Conservation (phyloP, 1,140 invertebrate species). For the Papilio aristodemus region DNA sequence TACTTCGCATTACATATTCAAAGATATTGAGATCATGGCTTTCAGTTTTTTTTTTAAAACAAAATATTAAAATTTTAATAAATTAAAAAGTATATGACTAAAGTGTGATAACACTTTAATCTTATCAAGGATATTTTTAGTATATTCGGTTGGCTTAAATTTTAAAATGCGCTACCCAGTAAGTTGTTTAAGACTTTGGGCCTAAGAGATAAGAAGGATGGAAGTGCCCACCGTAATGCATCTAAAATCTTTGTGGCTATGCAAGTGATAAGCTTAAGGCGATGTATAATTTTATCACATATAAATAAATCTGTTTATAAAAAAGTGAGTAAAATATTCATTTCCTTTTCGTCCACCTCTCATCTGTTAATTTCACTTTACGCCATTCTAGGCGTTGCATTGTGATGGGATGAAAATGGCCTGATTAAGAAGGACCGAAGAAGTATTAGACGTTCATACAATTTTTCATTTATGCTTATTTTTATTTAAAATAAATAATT, state of each 20-base stretch:
- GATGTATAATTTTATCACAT: neutral
- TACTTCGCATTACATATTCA: neutral
- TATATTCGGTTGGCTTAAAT: neutral
- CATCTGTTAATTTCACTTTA: too few species aligned
- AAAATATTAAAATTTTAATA: neutral
- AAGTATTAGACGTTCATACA: too few species aligned
- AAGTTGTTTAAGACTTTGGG: neutral
- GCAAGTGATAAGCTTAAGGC: neutral
- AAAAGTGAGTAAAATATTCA: too few species aligned
- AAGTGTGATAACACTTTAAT: neutral
- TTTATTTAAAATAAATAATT: too few species aligned
- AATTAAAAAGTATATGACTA: too few species aligned
- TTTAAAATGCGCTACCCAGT: neutral
- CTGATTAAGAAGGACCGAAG: too few species aligned
- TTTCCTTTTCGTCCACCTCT: too few species aligned
- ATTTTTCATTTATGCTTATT: too few species aligned
- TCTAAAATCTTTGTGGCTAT: neutral
- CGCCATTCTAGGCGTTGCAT: too few species aligned
- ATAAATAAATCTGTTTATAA: too few species aligned
- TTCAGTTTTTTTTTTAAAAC: neutral
- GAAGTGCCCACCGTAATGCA: constrained; percentile 10
- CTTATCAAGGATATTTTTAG: neutral
- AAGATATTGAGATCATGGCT: constrained; percentile 16
- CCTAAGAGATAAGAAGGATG: neutral
- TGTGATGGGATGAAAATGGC: too few species aligned